phyloP scores from a whole-genome alignment of 2,888 invertebrate genomes.

The Cynaeus angustus region DNA sequence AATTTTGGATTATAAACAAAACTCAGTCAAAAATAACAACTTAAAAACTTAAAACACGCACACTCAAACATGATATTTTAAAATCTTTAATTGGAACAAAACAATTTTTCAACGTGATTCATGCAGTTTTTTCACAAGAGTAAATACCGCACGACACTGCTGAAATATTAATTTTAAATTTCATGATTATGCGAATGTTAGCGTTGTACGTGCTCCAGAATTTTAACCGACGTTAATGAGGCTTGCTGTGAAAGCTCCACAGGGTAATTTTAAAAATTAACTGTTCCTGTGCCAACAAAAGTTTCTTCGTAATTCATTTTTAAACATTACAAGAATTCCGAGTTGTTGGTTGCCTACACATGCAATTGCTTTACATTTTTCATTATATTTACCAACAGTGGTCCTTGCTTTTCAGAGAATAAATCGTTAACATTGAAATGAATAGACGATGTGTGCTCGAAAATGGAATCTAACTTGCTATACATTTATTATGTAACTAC shows the following conservation, averaged over 20 bases:
- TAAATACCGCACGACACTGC: slow-evolving; percentile 11
- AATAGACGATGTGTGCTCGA: too few relatives aligned
- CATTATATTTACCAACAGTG: not conserved
- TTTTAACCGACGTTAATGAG: slow-evolving; percentile 29
- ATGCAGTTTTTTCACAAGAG: slow-evolving; percentile 1
- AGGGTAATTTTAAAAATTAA: slow-evolving; percentile 27
- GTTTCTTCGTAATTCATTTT: slow-evolving; percentile 20
- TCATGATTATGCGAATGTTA: slow-evolving; percentile 28
- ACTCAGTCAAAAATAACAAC: too few relatives aligned
- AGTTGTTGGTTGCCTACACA: slow-evolving; percentile 21
- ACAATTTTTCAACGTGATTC: not conserved
- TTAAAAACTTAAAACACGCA: too few relatives aligned
- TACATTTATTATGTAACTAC: slow-evolving; percentile 17
- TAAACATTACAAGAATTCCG: slow-evolving; percentile 5
- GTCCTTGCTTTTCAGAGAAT: too few relatives aligned
- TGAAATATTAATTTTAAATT: slow-evolving; percentile 36
- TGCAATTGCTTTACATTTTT: not conserved
- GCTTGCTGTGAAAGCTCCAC: slow-evolving; percentile 23
- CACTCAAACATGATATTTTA: too few relatives aligned
- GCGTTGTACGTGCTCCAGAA: slow-evolving; percentile 23
- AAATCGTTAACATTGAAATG: too few relatives aligned
- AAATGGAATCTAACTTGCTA: not conserved
- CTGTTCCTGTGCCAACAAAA: slow-evolving; percentile 13
- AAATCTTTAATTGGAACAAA: not conserved
- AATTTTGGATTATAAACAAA: too few relatives aligned